These are phyloP conservation scores for Saccostrea echinata DNA, from an alignment of 1,140 invertebrate genomes.

Conservation along the genomic window DNA sequence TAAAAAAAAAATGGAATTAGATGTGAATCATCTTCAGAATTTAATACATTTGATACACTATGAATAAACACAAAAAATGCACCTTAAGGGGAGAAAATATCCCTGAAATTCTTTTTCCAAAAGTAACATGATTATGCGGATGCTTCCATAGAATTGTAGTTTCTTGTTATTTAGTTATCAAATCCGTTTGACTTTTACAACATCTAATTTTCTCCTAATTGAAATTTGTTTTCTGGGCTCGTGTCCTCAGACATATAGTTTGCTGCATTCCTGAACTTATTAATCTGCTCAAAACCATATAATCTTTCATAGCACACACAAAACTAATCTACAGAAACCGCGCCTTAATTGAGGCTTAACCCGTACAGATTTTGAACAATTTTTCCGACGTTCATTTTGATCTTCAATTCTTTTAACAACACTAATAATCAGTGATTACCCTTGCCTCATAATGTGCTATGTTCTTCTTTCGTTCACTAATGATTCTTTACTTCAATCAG, in stretches of 20 bases:
- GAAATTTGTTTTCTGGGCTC: constrained; percentile 22
- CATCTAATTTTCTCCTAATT: constrained; percentile 33
- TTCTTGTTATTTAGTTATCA: constrained; percentile 2
- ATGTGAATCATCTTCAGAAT: not conserved
- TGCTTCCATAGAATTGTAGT: not conserved
- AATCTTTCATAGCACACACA: constrained; percentile 11
- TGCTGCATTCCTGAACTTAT: not conserved
- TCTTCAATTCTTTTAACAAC: constrained; percentile 37
- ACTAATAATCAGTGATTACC: constrained; percentile 40
- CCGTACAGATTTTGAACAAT: constrained; percentile 35
- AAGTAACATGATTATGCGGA: no score
- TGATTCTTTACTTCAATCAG: constrained; percentile 45
- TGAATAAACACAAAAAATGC: not conserved
- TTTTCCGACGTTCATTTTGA: constrained; percentile 29
- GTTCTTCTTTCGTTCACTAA: constrained; percentile 37
- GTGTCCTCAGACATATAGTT: not conserved
- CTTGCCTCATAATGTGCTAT: constrained; percentile 28
- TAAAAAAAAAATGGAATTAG: no score
- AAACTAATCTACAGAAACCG: constrained; percentile 34
- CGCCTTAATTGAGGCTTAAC: constrained; percentile 25
- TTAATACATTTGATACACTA: not conserved
- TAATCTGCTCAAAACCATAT: not conserved
- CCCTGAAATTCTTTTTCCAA: no score
- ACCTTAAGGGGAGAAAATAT: not conserved
- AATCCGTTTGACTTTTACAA: constrained; percentile 19